Base-by-base conservation (phyloP, 2,797 vertebrate species). In the Leucoraja ocellata region DNA sequence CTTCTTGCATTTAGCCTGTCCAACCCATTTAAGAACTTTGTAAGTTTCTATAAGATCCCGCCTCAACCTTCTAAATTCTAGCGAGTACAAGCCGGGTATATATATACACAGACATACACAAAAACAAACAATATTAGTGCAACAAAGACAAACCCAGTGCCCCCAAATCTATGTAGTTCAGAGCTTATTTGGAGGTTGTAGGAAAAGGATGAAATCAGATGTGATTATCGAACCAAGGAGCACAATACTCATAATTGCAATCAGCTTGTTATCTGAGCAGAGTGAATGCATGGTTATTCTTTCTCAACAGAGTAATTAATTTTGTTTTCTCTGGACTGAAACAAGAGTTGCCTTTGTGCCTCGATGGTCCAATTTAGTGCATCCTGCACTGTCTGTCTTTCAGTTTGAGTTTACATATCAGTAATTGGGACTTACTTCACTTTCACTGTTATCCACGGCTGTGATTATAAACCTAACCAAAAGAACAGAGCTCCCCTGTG, bases 151-250 rank as follows among this genome's bases (percentile, higher is more conserved):
- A 46, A 46, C 1, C 39, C 39, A 46, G 2, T 46, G 46, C 46
- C 46, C 46, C 46, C 46, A 46, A 46, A 46, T 46, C 3, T 46
- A 46, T 46, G 46, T 46, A 46, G 46, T 46, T 46, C 46, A 46
- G 46, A 46, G 46, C 46, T 2, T 46, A 46, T 46, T 46, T 46
- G 2, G 46, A 46, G 46, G 46, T 46, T 46, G 46, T 2, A 46
- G 46, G 4, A 46, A 46, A 46, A 46, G 2, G 2, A 46, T 46
- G 46, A 46, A 46, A 63, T 88, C 84, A 68, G 61, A 65, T 88
- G 84, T 32, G 16, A 88, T 88, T 88, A 88, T 88, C n/a, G 21
- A 88, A 88, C 61, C 84, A 65, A 65, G 61, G 63, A 88, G 18
- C 84, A 32, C 61, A 88, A 88, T 88, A 46, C 84, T 88, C 21